Evolutionary conservation across 1,140 invertebrate genomes (phyloP).

Genomic region (Drosophila serrata): DNA sequence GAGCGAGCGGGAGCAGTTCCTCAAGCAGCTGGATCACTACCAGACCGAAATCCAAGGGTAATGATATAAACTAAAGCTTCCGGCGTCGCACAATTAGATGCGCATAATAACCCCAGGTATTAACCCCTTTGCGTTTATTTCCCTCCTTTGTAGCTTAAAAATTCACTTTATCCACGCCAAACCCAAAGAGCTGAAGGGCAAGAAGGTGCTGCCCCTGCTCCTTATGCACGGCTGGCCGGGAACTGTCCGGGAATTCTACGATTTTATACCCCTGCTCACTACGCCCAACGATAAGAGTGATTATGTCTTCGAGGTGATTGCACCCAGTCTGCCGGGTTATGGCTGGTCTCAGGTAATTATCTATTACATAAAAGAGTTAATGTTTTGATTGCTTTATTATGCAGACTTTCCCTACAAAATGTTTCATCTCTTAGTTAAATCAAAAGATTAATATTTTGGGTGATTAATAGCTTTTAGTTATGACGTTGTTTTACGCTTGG

Average conservation of each 20-base stretch:
- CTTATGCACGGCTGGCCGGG: constrained; percentile 97
- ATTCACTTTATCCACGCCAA: constrained; percentile 91
- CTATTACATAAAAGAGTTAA: background rate
- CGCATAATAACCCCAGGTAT: constrained; percentile 2
- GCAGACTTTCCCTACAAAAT: too few species aligned
- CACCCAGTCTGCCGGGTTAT: constrained; percentile 93
- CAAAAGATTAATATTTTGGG: background rate
- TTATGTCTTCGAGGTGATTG: constrained; percentile 92
- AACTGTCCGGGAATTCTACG: constrained; percentile 94
- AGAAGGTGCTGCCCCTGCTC: constrained; percentile 89
- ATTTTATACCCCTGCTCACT: constrained; percentile 90
- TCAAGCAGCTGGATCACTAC: constrained; percentile 92
- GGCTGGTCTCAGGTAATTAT: constrained; percentile 91
- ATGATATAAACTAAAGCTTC: constrained; percentile 5
- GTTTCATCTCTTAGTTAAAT: background rate
- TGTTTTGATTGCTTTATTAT: background rate
- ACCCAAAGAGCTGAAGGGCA: constrained; percentile 76
- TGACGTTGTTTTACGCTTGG: constrained; percentile 3
- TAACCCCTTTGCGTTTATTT: constrained; percentile 11
- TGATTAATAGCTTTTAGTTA: constrained; percentile 7
- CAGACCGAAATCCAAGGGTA: constrained; percentile 89
- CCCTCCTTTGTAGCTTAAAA: constrained; percentile 87
- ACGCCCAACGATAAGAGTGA: constrained; percentile 87
- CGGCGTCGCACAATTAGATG: background rate
- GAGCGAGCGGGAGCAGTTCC: constrained; percentile 87